These are phyloP conservation scores for Epinephelus coioides DNA, from an alignment of 2,797 vertebrate species.

Conservation along the genomic window DNA sequence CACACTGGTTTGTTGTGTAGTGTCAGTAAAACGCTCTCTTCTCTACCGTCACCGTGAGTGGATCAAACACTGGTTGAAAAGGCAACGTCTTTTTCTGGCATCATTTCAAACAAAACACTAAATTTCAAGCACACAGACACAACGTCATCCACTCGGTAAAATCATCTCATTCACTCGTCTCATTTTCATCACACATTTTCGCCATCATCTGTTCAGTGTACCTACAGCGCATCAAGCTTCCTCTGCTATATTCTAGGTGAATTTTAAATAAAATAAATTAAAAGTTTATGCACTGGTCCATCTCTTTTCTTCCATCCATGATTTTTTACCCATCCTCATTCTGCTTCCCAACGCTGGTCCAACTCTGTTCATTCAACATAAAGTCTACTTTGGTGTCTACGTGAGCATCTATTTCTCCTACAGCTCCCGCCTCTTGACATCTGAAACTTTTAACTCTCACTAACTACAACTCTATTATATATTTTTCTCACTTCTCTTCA, in stretches of 20 bases:
- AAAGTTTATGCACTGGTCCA: constrained; percentile 17
- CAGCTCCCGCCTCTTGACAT: constrained; percentile 2
- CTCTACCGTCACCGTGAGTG: constrained; percentile 7
- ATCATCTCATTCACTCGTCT: constrained; percentile 24
- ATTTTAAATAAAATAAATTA: constrained; percentile 38
- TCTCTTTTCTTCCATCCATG: not conserved
- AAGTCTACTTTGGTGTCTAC: constrained; percentile 19
- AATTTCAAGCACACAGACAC: constrained; percentile 17
- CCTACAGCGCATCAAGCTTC: constrained; percentile 10
- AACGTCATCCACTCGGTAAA: constrained; percentile 19
- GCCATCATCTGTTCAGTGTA: not conserved
- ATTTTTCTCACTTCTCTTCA: constrained; percentile 14
- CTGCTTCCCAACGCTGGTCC: not conserved
- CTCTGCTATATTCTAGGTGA: constrained; percentile 9
- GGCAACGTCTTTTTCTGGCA: constrained; percentile 54
- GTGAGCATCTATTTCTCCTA: not conserved
- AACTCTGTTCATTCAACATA: constrained; percentile 23
- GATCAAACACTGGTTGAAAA: constrained; percentile 58
- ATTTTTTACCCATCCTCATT: not conserved
- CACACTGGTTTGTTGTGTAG: constrained; percentile 17
- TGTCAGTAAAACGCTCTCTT: constrained; percentile 9
- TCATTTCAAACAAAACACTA: constrained; percentile 40
- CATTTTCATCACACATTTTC: constrained; percentile 6
- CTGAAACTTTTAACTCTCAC: not conserved
- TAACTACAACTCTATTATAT: not conserved